phyloP scores from a whole-genome alignment of 2,888 invertebrate species.

The Vanessa cardui region DNA sequence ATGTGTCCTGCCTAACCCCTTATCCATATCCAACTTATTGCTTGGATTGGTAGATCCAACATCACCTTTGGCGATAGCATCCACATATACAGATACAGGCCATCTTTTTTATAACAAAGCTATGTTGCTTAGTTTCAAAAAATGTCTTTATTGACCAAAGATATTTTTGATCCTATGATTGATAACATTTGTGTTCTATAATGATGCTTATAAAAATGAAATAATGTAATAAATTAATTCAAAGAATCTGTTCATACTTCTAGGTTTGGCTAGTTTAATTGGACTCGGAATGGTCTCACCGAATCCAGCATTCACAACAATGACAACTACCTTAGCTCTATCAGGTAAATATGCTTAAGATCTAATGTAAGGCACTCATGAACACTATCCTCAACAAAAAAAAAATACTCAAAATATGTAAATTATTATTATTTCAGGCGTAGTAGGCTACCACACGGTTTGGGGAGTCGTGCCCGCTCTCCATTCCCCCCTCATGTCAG shows the following conservation, averaged over 20 bases:
- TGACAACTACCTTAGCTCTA: slow-evolving; percentile 93
- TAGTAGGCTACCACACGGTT: slow-evolving; percentile 94
- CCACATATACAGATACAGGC: too few relatives aligned
- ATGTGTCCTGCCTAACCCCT: too few relatives aligned
- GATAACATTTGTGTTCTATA: too few relatives aligned
- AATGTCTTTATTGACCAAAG: too few relatives aligned
- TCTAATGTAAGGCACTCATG: background rate
- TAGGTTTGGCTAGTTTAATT: slow-evolving; percentile 87
- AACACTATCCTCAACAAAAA: background rate
- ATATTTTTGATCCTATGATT: too few relatives aligned
- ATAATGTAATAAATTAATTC: too few relatives aligned
- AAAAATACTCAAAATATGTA: background rate
- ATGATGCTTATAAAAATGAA: too few relatives aligned
- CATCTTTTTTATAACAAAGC: too few relatives aligned
- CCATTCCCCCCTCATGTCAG: slow-evolving; percentile 96
- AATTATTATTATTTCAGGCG: slow-evolving; percentile 67
- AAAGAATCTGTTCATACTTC: slow-evolving; percentile 13
- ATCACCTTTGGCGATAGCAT: too few relatives aligned
- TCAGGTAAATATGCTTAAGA: slow-evolving; percentile 82
- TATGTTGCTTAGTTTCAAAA: too few relatives aligned
- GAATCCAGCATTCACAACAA: slow-evolving; percentile 91
- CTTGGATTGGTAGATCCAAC: too few relatives aligned
- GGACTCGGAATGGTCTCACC: slow-evolving; percentile 90
- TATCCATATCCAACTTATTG: background rate
- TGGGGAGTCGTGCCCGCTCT: slow-evolving; percentile 96